These are phyloP conservation scores for Tauraco hartlaubi DNA, from an alignment of 2,797 vertebrate genomes.

Conservation along the genomic window DNA sequence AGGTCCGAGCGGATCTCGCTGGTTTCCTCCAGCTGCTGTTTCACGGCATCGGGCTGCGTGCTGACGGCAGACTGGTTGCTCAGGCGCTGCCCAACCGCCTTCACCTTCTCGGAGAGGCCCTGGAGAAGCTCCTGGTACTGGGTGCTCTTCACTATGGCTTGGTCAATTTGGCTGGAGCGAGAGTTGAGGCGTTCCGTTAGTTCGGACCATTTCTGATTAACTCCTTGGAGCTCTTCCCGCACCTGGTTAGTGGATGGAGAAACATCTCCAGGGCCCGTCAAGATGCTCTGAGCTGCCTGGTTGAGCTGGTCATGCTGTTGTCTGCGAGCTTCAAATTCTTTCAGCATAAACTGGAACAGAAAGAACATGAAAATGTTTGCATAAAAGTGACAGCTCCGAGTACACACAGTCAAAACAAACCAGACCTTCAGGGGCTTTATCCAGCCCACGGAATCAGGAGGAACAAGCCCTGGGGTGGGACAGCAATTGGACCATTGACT, in stretches of 20 bases:
- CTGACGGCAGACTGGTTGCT: conserved; percentile 90
- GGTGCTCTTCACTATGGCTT: conserved; percentile 91
- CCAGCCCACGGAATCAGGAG: background rate
- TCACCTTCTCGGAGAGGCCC: conserved; percentile 88
- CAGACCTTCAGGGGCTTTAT: conserved; percentile 50
- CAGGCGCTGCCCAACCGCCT: conserved; percentile 85
- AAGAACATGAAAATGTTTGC: conserved; percentile 74
- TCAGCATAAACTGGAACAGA: conserved; percentile 95
- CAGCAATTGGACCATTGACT: background rate
- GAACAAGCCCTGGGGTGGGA: conserved; percentile 11
- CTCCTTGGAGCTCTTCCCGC: conserved; percentile 85
- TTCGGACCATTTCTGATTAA: conserved; percentile 91
- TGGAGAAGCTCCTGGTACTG: conserved; percentile 90
- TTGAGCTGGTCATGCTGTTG: conserved; percentile 95
- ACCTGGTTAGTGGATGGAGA: conserved; percentile 87
- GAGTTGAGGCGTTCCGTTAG: conserved; percentile 87
- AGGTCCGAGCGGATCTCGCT: conserved; percentile 95
- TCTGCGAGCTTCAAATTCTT: conserved; percentile 94
- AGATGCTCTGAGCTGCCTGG: conserved; percentile 90
- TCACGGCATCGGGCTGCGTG: conserved; percentile 92
- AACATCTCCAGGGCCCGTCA: conserved; percentile 84
- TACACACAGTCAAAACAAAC: conserved; percentile 73
- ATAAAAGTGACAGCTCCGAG: conserved; percentile 67
- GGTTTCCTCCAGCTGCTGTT: conserved; percentile 92
- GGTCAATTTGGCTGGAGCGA: conserved; percentile 91